Conservation (phyloP, 2,888 invertebrate genomes). For the Drosophila testacea region DNA sequence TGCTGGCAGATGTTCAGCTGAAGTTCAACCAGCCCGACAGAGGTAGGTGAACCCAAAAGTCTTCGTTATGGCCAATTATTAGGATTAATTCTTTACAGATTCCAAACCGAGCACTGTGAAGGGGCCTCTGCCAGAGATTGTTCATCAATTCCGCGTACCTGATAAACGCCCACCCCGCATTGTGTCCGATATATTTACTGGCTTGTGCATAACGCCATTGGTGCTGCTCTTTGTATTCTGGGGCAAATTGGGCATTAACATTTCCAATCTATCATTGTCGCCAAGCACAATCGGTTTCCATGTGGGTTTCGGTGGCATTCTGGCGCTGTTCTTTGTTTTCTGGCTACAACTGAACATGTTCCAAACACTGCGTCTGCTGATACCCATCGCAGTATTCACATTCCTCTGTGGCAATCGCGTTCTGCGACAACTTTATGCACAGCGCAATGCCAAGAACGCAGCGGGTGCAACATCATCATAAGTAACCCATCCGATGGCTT, state of each 20-base stretch:
- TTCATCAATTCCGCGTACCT: slow-evolving; percentile 95
- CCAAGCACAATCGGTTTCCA: slow-evolving; percentile 96
- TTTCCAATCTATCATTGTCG: slow-evolving; percentile 92
- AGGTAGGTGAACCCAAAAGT: slow-evolving; percentile 52
- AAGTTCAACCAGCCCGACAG: slow-evolving; percentile 88
- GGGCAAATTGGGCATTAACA: slow-evolving; percentile 94
- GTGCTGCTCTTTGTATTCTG: slow-evolving; percentile 93
- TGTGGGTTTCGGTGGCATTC: slow-evolving; percentile 94
- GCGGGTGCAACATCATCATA: slow-evolving; percentile 36
- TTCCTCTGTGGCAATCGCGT: slow-evolving; percentile 97
- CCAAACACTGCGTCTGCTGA: slow-evolving; percentile 95
- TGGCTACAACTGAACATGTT: slow-evolving; percentile 99
- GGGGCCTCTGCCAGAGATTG: slow-evolving; percentile 87
- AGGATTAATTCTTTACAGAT: slow-evolving; percentile 49
- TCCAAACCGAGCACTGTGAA: slow-evolving; percentile 74
- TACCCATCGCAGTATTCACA: slow-evolving; percentile 93
- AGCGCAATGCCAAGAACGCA: slow-evolving; percentile 72
- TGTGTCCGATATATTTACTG: slow-evolving; percentile 96
- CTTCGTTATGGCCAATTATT: neutral
- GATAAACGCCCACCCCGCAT: slow-evolving; percentile 95
- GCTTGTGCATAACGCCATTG: slow-evolving; percentile 92
- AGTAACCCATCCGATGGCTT: slow-evolving; percentile 35
- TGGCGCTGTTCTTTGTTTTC: slow-evolving; percentile 94
- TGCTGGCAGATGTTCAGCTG: slow-evolving; percentile 91
- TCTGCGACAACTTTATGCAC: slow-evolving; percentile 89